Evolutionary conservation across 1,140 invertebrate genomes (phyloP).

Genomic region (Euwallacea similis): DNA sequence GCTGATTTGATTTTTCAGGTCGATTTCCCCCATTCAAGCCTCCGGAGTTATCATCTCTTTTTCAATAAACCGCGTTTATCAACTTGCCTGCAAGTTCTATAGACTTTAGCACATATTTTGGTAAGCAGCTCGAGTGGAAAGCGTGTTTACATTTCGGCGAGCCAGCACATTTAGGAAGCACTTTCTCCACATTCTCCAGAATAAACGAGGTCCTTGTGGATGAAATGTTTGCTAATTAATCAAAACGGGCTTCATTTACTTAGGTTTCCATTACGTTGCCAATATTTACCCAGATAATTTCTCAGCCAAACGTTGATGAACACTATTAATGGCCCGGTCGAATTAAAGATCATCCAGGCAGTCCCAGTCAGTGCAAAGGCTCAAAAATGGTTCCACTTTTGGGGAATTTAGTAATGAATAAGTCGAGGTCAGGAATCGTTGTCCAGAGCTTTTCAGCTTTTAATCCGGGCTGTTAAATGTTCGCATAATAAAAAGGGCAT

Average conservation of each 20-base stretch:
- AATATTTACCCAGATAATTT: not conserved
- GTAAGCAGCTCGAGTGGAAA: not conserved
- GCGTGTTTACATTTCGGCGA: slow-evolving; percentile 17
- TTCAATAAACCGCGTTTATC: slow-evolving; percentile 18
- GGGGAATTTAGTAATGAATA: no score
- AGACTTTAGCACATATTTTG: slow-evolving; percentile 17
- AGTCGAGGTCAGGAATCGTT: no score
- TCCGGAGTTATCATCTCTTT: slow-evolving; percentile 5
- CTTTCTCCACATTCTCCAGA: slow-evolving; percentile 5
- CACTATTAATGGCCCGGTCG: no score
- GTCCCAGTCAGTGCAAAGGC: no score
- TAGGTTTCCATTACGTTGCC: slow-evolving; percentile 1
- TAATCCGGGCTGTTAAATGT: no score
- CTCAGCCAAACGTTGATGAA: no score
- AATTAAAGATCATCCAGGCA: no score
- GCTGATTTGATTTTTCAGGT: no score
- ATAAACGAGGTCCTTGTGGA: not conserved
- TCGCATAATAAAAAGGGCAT: not conserved
- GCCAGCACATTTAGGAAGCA: slow-evolving; percentile 7
- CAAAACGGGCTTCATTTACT: slow-evolving; percentile 5
- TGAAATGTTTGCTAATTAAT: slow-evolving; percentile 6
- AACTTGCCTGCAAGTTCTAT: slow-evolving; percentile 12
- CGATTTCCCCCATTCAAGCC: no score
- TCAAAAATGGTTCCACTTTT: no score
- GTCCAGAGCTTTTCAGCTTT: no score